Base-by-base conservation (phyloP, 1,140 invertebrate species). In the Aphelenchoides besseyi region DNA sequence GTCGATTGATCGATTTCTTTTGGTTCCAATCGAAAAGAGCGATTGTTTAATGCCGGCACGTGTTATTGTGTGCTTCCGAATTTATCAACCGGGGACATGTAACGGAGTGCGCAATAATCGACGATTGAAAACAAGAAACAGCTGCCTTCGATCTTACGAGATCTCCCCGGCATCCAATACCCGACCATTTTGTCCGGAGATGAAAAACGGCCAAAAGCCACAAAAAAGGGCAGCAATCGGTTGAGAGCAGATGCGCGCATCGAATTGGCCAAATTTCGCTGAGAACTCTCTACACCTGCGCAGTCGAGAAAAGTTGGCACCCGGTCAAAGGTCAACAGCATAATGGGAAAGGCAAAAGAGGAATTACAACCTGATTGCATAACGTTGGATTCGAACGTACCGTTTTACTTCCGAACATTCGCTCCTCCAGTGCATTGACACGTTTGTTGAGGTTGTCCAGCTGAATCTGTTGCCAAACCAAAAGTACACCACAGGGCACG, bases 381-480 rank as follows among this genome's bases (percentile, higher is more conserved):
- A n/a, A n/a, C n/a, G n/a, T n/a, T n/a, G n/a, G n/a, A n/a, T n/a
- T n/a, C n/a, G n/a, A n/a, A 66, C 63, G 30, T 23, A 35, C 63
- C 63, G 12, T 16, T 32, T 35, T 37, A 23, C 30, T 33, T 1
- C 36, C 63, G 32, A 32, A 66, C 12, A 66, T 23, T 33, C 63
- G 16, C 8, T 66, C 63, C 32, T 66, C 63, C 63, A 66, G 32
- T 29, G 12, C 9, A 32, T 33, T 16, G 1, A 66, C 0, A 0
- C 63, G 16, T 37, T 66, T 12, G 16, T 53, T 66, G n/a, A 66
- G 18, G 28, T 16, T 18, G 1, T 66, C 26, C 32, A 66, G 30
- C 30, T 66, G 63, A 32, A 66, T 53, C 36, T 66, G 63, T 3
- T 66, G 63, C 63, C 63, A 66, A 12, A 66, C n/a, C 12, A 66